Percentiles rank a stretch among this genome's conserved stretches.
Evolutionary conservation across 2,797 vertebrate species (phyloP).

Genomic region (Sebastolobus alascanus): DNA sequence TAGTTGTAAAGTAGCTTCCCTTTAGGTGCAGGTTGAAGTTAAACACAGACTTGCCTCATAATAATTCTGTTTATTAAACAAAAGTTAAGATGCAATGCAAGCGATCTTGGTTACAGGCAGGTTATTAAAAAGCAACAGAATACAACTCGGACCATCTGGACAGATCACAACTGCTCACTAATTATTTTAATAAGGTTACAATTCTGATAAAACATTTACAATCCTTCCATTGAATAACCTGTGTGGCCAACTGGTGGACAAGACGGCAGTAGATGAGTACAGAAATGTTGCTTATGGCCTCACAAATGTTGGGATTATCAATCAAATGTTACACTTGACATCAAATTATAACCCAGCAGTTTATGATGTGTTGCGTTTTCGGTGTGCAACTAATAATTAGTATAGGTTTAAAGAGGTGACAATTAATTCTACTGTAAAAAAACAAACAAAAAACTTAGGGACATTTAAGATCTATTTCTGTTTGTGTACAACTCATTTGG

Average conservation of each 20-base stretch:
- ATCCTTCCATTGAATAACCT: slow-evolving; percentile 4
- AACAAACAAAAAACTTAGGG: background rate
- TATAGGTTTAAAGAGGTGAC: background rate
- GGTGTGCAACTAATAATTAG: background rate
- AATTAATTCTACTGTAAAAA: background rate
- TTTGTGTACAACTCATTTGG: slow-evolving; percentile 17
- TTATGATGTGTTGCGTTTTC: background rate
- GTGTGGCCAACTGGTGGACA: background rate
- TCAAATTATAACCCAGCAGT: background rate
- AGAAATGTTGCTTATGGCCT: slow-evolving; percentile 11
- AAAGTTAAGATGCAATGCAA: slow-evolving; percentile 50
- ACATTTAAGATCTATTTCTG: background rate
- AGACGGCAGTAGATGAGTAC: background rate
- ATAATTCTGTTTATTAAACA: slow-evolving; percentile 46
- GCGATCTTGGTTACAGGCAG: slow-evolving; percentile 67
- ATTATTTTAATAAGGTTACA: slow-evolving; percentile 14
- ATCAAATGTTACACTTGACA: background rate
- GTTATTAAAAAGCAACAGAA: slow-evolving; percentile 66
- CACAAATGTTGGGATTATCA: background rate
- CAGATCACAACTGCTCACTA: slow-evolving; percentile 26
- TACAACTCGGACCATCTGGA: slow-evolving; percentile 38
- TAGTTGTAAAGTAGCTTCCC: background rate
- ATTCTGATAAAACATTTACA: slow-evolving; percentile 23
- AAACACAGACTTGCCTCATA: background rate
- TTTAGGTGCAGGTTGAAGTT: background rate